Evolutionary conservation across 2,888 invertebrate genomes (phyloP), one percentile per base, ranked within the genome.

Genomic region (Hyalella azteca): DNA sequence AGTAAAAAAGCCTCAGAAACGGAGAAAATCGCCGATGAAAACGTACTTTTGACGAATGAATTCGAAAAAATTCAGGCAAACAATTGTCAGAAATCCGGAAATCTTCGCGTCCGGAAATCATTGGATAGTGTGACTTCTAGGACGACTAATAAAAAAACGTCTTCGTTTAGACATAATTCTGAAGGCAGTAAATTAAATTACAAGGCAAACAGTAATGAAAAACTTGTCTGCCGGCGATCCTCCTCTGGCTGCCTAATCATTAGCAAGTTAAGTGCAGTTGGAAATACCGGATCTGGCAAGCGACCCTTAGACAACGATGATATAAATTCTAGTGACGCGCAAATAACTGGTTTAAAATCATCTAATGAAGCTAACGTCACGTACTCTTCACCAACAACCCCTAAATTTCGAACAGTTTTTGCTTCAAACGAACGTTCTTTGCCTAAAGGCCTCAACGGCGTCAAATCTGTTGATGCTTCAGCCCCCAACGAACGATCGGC

Each of bases 231-330:
- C 36, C 66, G 66, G 2, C 22, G 66, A 66, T 66, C 66, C 29
- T 32, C 36, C 32, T 66, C 66, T 19, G 66, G 66, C 11, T 36
- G 36, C 36, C 29, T 66, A 19, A 66, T 66, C 9, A 66, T 66
- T 5, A 66, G 66, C n/a, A 66, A 66, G 66, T 66, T 66, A 36
- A 66, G 36, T 36, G n/a, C 29, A 9, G 66, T 36, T 66, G 9
- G 36, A 13, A 66, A 7, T 66, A 19, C 66, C 19, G 36, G 26
- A 26, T 22, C 26, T 54, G 29, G 29, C 29, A 54, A 54, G 22
- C 54, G 54, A 29, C 29, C 54, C 13, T 54, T 54, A 13, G 29
- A 29, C 26, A 54, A 22, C 54, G 54, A 54, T 54, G 54, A 54
- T 22, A n/a, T n/a, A n/a, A n/a, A n/a, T n/a, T n/a, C n/a, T n/a